phyloP scores from a whole-genome alignment of 2,888 invertebrate genomes.

The Cataglyphis altisquamis region DNA sequence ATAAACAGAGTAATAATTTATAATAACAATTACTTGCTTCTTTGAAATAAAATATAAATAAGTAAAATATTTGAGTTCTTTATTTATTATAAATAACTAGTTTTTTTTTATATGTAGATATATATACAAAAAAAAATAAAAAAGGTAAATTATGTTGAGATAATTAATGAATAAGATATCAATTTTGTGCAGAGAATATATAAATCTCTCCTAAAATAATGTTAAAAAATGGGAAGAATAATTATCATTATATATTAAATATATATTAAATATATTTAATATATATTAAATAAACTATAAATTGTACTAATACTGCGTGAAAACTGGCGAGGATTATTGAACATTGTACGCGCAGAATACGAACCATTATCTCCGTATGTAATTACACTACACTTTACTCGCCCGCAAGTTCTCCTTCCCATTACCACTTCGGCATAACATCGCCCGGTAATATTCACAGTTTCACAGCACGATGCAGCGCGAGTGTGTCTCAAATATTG shows the following conservation, averaged over 20 bases:
- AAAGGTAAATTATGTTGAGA: too few species aligned
- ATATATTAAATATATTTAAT: too few species aligned
- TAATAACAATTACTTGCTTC: too few species aligned
- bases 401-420: constrained; percentile 27
- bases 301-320: not conserved
- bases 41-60: too few species aligned
- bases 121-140: too few species aligned
- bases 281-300: not conserved
- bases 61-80: too few species aligned
- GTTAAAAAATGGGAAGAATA: not conserved
- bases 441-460: constrained; percentile 6
- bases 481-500: not conserved
- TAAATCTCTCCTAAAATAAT: not conserved
- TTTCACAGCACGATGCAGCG: not conserved
- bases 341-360: constrained; percentile 22
- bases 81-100: too few species aligned
- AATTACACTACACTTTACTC: constrained; percentile 45
- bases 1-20: too few species aligned
- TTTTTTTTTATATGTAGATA: too few species aligned
- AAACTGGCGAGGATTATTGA: constrained; percentile 9
- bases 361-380: constrained; percentile 44
- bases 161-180: not conserved
- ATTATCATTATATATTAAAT: not conserved
- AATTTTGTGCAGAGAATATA: not conserved
- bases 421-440: constrained; percentile 16